These are phyloP conservation scores for Xenus cinereus DNA, from an alignment of 2,113 vertebrate species.

Conservation along the genomic window DNA sequence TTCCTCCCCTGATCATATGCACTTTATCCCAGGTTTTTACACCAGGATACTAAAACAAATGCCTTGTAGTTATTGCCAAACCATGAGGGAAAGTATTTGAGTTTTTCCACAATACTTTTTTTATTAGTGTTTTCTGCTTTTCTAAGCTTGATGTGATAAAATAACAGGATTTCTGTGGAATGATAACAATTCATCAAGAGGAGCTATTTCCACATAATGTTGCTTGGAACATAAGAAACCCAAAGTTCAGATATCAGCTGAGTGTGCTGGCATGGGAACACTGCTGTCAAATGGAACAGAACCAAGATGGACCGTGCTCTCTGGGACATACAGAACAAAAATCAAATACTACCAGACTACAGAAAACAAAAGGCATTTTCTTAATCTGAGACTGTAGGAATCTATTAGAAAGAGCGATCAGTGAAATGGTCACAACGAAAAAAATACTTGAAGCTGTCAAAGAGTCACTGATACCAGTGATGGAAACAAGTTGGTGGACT, in stretches of 20 bases:
- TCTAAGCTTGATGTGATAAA: not conserved
- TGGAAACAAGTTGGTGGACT: not conserved
- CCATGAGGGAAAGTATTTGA: not conserved
- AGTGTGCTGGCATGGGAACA: not conserved
- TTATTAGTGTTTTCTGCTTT: not conserved
- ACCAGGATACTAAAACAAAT: not conserved
- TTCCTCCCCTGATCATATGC: not conserved
- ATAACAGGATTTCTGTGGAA: not conserved
- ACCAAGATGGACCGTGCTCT: not conserved
- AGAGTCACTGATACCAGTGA: not conserved
- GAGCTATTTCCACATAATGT: not conserved
- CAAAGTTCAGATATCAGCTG: not conserved
- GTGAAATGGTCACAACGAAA: not conserved
- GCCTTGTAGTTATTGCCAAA: conserved; percentile 17
- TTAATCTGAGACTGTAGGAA: not conserved
- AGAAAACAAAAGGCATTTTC: not conserved
- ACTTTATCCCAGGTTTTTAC: not conserved
- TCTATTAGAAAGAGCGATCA: not conserved
- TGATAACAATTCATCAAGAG: not conserved
- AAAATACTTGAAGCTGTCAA: not conserved
- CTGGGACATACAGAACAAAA: not conserved
- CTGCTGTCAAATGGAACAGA: not conserved
- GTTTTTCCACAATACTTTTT: not conserved
- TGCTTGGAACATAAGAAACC: not conserved
- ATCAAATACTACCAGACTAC: not conserved